Evolutionary conservation across 2,888 invertebrate species (phyloP).

Genomic region (Hololepta plana): DNA sequence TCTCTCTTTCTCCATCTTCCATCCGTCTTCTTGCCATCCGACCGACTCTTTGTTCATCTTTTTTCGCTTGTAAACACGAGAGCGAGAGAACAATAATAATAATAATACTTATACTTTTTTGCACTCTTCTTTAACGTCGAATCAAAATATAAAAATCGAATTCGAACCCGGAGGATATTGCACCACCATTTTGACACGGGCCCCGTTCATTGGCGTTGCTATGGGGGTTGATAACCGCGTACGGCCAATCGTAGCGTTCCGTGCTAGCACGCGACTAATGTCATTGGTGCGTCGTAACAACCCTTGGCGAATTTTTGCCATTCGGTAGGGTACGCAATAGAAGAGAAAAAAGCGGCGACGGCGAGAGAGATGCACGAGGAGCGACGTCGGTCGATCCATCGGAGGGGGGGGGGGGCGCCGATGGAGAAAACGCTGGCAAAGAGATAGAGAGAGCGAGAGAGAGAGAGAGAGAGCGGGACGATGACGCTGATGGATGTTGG

Average conservation of each 20-base stretch:
- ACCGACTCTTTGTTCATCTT: no score
- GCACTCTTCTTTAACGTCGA: no score
- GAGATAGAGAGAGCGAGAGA: conserved; percentile 6
- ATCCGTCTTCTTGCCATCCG: no score
- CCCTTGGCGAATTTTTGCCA: no score
- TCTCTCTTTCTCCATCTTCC: no score
- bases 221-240: conserved; percentile 22
- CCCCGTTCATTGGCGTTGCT: conserved; percentile 27
- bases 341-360: conserved; percentile 6
- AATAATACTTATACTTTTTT: no score
- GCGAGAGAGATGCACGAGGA: no score
- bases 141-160: conserved; percentile 30
- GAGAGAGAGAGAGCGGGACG: conserved; percentile 7
- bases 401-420: conserved; percentile 9
- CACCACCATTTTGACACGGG: conserved; percentile 25
- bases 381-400: conserved; percentile 8
- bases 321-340: no score
- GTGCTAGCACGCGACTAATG: conserved; percentile 17
- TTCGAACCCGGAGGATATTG: conserved; percentile 21
- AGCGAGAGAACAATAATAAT: conserved; percentile 18
- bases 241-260: conserved; percentile 21
- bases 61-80: conserved; percentile 15
- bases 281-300: conserved; percentile 18
- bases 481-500: conserved; percentile 14
- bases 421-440: conserved; percentile 8